Evolutionary conservation across 2,888 invertebrate species (phyloP), one percentile per base, ranked within the genome.

Genomic region (Drosophila merina): DNA sequence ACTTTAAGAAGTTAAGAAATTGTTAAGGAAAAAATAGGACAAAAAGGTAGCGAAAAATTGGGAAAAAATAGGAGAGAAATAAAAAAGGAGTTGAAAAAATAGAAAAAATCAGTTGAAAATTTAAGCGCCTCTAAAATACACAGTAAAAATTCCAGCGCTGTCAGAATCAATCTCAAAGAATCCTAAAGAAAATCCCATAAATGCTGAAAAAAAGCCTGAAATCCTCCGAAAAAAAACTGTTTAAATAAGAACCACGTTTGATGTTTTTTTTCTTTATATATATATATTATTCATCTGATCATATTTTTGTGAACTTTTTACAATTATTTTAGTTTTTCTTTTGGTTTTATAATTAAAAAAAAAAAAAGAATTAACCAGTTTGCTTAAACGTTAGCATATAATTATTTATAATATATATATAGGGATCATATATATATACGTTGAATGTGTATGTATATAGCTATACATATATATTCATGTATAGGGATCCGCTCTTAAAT

Each of bases 211-310:
- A 38, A 38, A 12, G 2, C 40, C 14, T 14, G 3, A 2, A 12
- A 40, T 8, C 14, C 8, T 9, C 42, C 42, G 1, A 12, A 20
- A 9, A 9, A 12, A 38, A n/a, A 20, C 2, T 20, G 1, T 20
- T 20, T 33, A 55, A 62, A 66, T 71, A 60, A 74, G 59, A 64
- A 56, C 47, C 33, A 56, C 47, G 26, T 8, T 10, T 44, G 6
- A 12, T 51, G 31, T 58, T 31, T 72, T 66, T 66, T 69, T 76
- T 69, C 68, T 36, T 74, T 60, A 71, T 86, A 56, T 86, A 79
- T 82, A 85, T 85, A 85, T 85, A 86, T 79, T 85, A 85, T 85
- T 85, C 81, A 85, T 87, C 80, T 86, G 83, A 87, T 86, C 82
- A 81, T 85, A 85, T 80, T 82, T 84, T 84, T 87, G 78, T 86